These are phyloP conservation scores for Bagarius yarrelli DNA, from an alignment of 2,113 vertebrate species.

Conservation along the genomic window DNA sequence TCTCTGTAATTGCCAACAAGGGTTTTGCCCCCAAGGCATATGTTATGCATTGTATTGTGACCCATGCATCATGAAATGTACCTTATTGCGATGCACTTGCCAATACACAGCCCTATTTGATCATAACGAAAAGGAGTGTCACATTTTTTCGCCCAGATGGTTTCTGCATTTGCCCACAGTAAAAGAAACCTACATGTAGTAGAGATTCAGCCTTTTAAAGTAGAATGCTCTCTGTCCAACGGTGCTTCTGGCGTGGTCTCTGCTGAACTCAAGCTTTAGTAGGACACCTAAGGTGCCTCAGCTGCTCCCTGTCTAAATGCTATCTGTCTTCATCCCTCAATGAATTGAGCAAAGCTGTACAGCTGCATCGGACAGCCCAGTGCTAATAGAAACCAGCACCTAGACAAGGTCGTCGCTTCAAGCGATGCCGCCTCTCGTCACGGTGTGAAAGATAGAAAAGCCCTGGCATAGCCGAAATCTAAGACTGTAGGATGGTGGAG, in stretches of 20 bases:
- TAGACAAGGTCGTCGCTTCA: constrained; percentile 5
- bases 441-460: constrained; percentile 20
- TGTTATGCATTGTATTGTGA: too few relatives aligned
- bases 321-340: constrained; percentile 51
- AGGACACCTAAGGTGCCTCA: constrained; percentile 59
- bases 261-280: constrained; percentile 41
- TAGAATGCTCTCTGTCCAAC: background rate
- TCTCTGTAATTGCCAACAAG: too few relatives aligned
- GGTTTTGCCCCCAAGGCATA: too few relatives aligned
- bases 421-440: constrained; percentile 15
- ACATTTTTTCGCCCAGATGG: too few relatives aligned
- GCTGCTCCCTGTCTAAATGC: constrained; percentile 53
- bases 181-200: background rate
- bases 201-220: background rate
- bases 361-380: constrained; percentile 62
- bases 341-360: constrained; percentile 53
- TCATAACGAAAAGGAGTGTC: too few relatives aligned
- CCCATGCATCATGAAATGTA: too few relatives aligned
- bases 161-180: too few relatives aligned
- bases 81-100: too few relatives aligned
- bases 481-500: constrained; percentile 58
- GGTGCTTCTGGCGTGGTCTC: background rate
- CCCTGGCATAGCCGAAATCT: constrained; percentile 60
- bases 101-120: too few relatives aligned
- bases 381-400: constrained; percentile 39